Percentiles rank a stretch among this genome's conserved stretches.
These are phyloP conservation scores for Florisuga fusca DNA, from an alignment of 2,797 vertebrate genomes.

Conservation along the genomic window DNA sequence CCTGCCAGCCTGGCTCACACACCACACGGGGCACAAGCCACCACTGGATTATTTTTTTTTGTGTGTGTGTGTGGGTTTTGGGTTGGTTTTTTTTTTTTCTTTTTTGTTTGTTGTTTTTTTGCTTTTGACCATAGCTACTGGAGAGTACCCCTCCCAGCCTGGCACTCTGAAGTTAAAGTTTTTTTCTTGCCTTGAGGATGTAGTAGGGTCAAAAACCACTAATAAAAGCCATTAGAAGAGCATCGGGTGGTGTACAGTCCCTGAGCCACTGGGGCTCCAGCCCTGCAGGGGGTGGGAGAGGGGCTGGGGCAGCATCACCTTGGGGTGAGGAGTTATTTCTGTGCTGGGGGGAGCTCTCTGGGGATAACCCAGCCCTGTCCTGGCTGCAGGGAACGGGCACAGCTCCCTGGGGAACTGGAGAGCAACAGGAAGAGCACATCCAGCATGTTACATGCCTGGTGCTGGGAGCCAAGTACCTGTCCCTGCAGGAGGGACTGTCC, in stretches of 20 bases:
- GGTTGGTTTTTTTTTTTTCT: no score
- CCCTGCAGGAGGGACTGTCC: no score
- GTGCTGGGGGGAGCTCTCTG: neutral
- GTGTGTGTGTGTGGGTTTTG: no score
- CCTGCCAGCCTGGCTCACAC: neutral
- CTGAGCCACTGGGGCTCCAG: neutral
- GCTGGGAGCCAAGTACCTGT: neutral
- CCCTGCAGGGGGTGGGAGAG: fast-evolving
- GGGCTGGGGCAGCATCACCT: neutral
- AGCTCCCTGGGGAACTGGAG: neutral
- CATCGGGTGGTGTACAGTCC: fast-evolving
- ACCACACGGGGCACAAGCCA: neutral
- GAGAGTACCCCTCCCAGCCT: neutral
- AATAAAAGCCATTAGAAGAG: slow-evolving; percentile 49
- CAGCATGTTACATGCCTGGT: fast-evolving
- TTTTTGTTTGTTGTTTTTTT: no score
- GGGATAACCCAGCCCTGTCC: no score
- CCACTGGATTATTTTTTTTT: neutral
- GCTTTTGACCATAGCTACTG: neutral
- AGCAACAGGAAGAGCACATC: neutral
- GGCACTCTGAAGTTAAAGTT: neutral
- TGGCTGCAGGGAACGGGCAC: neutral
- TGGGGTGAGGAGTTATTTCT: fast-evolving
- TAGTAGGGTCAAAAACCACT: neutral
- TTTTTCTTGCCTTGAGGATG: neutral